Evolutionary conservation across 2,797 vertebrate genomes (phyloP).

Genomic region (Notamacropus eugenii): DNA sequence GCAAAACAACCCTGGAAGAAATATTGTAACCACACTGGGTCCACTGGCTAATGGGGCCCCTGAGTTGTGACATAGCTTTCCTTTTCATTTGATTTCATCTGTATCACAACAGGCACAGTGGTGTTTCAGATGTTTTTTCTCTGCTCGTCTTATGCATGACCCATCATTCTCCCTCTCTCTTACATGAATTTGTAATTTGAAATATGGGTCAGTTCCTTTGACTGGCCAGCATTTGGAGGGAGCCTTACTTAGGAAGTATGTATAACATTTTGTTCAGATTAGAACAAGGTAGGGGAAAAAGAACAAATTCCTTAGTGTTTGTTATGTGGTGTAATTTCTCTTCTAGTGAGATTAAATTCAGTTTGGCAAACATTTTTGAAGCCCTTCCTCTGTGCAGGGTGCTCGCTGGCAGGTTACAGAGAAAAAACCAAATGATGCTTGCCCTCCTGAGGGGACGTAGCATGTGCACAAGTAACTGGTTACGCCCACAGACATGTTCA

Average conservation of each 20-base stretch:
- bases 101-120: background rate
- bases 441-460: background rate
- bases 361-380: background rate
- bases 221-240: background rate
- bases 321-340: background rate
- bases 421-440: background rate
- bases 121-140: background rate
- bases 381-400: background rate
- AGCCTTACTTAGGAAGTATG: background rate
- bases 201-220: background rate
- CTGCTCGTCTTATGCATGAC: background rate
- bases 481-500: background rate
- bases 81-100: background rate
- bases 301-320: background rate
- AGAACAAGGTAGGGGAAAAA: background rate
- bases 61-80: background rate
- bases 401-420: background rate
- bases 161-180: background rate
- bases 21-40: background rate
- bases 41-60: background rate
- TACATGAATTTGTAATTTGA: background rate
- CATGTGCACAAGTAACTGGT: too few relatives aligned
- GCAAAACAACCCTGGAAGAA: background rate
- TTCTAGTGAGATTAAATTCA: background rate
- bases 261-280: background rate